A percentile compares a stretch with the other conserved stretches of the same genome.
These are phyloP conservation scores for Neoitamus cyanurus DNA, from an alignment of 2,888 invertebrate genomes.

Conservation along the genomic window DNA sequence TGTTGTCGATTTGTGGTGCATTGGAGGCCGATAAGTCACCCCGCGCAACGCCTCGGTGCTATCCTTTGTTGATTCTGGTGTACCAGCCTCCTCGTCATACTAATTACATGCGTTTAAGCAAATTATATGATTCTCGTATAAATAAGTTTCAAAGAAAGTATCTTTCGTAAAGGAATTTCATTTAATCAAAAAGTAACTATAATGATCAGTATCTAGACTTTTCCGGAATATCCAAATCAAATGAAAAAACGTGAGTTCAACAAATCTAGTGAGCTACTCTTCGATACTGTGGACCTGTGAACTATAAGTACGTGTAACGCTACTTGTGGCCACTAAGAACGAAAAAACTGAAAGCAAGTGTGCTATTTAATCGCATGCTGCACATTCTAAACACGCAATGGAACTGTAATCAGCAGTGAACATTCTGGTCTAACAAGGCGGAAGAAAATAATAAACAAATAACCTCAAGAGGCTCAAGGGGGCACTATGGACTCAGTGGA, in stretches of 20 bases:
- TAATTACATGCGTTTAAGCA: conserved; percentile 56
- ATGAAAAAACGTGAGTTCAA: neutral
- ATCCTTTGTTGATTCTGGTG: conserved; percentile 69
- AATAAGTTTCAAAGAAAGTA: conserved; percentile 25
- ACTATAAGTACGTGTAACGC: neutral
- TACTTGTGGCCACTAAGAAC: neutral
- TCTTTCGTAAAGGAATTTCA: neutral
- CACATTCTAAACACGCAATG: neutral
- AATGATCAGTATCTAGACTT: neutral
- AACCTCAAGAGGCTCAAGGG: neutral
- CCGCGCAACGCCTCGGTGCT: conserved; percentile 68
- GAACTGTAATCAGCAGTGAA: neutral
- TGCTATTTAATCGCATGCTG: neutral
- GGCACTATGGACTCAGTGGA: neutral
- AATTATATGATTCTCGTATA: conserved; percentile 51
- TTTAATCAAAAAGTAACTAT: neutral
- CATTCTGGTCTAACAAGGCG: neutral
- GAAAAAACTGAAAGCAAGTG: neutral
- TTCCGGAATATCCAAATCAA: neutral
- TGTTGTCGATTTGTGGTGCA: conserved; percentile 70
- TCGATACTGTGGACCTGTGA: neutral
- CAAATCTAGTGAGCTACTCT: neutral
- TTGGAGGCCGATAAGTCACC: conserved; percentile 74
- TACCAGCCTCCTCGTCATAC: conserved; percentile 69
- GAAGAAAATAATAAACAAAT: neutral